Conservation (phyloP, 2,888 invertebrate species). For the Thecophora atra region DNA sequence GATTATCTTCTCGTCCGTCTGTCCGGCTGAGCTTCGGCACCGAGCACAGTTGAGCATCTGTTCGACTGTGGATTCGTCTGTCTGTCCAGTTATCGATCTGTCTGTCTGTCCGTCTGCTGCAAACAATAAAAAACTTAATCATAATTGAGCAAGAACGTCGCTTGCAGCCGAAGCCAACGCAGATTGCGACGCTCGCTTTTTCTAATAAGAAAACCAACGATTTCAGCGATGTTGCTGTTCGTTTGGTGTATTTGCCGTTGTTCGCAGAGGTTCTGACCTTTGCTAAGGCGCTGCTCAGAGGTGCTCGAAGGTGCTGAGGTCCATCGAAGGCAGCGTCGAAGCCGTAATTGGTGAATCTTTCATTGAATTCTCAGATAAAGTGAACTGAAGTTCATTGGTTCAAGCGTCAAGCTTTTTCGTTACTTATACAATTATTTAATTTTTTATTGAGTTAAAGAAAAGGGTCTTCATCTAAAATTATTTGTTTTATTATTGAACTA, state of each 20-base stretch:
- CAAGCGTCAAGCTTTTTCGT: slow-evolving; percentile 26
- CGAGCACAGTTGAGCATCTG: neutral
- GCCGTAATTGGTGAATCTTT: neutral
- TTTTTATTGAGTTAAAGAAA: neutral
- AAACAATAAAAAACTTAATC: neutral
- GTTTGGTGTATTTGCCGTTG: neutral
- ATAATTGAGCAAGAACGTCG: slow-evolving; percentile 20
- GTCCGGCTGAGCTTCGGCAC: neutral
- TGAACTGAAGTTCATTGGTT: slow-evolving; percentile 10
- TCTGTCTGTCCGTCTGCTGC: slow-evolving; percentile 13
- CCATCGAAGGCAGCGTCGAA: neutral
- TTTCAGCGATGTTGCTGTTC: slow-evolving; percentile 8
- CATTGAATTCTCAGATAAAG: neutral
- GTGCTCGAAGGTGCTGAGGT: slow-evolving; percentile 5
- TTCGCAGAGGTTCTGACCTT: slow-evolving; percentile 2
- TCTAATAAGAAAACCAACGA: slow-evolving; percentile 22
- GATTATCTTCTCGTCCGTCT: neutral
- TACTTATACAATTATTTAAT: slow-evolving; percentile 9
- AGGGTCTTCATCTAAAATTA: no score
- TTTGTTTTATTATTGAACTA: neutral
- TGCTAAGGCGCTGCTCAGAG: slow-evolving; percentile 1
- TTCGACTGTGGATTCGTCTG: neutral
- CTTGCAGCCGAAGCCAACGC: neutral
- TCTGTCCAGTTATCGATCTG: neutral
- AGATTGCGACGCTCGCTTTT: neutral